Evolutionary conservation across 2,797 vertebrate species (phyloP), one percentile per base, ranked within the genome.

Genomic region (Acomys russatus): DNA sequence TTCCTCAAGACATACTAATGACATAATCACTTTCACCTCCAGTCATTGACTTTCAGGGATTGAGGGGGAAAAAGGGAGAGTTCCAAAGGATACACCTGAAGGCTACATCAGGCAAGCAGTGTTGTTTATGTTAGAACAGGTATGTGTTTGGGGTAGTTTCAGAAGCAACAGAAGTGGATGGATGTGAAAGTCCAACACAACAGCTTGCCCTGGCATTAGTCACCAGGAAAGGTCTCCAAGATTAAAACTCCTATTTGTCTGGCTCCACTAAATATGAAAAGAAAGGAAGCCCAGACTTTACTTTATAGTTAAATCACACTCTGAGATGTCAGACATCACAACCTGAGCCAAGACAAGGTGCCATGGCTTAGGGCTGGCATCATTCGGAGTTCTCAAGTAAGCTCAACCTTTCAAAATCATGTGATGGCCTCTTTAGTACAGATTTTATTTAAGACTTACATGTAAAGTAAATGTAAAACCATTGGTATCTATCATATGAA

Each of bases 401-500:
- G 28, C 15, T 51, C 17, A 22, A 70, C 77, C 30, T 90, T 90
- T 74, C 61, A 91, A 82, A 6, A 54, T 33, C 90, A 10, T 87
- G 79, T 88, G 73, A 59, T 66, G 22, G 76, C 59, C 20, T 78
- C 54, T 9, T 33, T 59, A 49, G 20, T 30, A 84, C 12, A 54
- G 74, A 9, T 90, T 91, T 84, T 59, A 38, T 49, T 95, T 64
- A 89, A 89, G 7, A 91, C 15, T 6, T 9, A 77, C n/a, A 30
- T 66, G 9, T 63, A 71, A 66, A 33, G 5, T 64, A 91, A 54
- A n/a, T 3, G 9, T 9, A 82, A 54, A 33, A 18, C 66, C 49
- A 44, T 4, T 35, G 56, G 6, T 82, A 59, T 77, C 38, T 80
- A 18, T 85, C 28, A 33, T 33, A 12, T n/a, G 44, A 56, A 63